Evolutionary conservation across 2,113 vertebrate species (phyloP), one percentile per base, ranked within the genome.

Genomic region (Mormyrus iriodes): DNA sequence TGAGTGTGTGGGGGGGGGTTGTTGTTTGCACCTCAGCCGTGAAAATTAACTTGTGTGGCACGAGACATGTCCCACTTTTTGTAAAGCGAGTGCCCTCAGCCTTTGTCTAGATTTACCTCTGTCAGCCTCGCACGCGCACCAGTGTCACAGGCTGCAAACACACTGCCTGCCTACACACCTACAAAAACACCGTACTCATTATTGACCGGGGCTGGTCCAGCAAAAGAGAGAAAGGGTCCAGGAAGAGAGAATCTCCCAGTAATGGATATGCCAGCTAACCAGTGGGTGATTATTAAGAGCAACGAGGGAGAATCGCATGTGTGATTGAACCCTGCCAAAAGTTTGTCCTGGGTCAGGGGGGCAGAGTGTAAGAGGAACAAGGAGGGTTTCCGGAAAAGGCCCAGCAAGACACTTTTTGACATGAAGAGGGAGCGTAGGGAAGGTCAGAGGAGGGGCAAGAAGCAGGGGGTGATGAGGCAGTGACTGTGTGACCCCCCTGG

Each of bases 381-480:
- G 27, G 49, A 12, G 21, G 31, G 79, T n/a, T 82, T 51, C 48
- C 39, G 0, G 4, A 21, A 51, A 55, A 49, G 53, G 1, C 31
- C 10, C 46, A 0, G 46, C n/a, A 76, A 42, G 61, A 88, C n/a
- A 10, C 10, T 49, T 51, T 88, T 84, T 1, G 44, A 13, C 0
- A 15, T 35, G 88, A 58, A 35, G 76, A n/a, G 51, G 42, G n/a
- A 39, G 48, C 24, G 82, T 10, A 88, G 65, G 88, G 24, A 35
- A 13, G 10, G 52, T 21, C 2, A 39, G 87, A 27, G 31, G 49
- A 73, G 69, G 31, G n/a, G 3, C 85, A 85, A 86, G 89, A 83
- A 76, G 27, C 52, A 87, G 76, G 35, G 91, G 90, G 92, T 79
- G 61, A 79, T 42, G 73, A 35, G 1, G 19, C 35, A 1, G 73